Conservation (phyloP, 2,797 vertebrate genomes). For the Rhinella marina region DNA sequence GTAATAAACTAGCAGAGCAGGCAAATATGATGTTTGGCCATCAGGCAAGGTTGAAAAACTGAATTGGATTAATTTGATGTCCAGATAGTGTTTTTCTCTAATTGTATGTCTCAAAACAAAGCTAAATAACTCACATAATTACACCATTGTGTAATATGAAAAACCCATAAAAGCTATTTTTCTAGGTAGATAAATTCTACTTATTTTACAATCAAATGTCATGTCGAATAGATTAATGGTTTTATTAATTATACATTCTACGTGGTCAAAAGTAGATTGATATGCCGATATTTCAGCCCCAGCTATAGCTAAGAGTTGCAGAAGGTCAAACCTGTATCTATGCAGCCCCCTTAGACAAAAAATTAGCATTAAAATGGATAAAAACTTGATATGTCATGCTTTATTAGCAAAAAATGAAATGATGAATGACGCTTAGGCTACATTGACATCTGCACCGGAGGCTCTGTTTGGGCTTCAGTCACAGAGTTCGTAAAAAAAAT, state of each 20-base stretch:
- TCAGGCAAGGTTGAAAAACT: background rate
- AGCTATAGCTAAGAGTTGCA: background rate
- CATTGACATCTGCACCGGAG: too few species aligned
- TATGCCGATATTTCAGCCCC: background rate
- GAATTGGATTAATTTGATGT: background rate
- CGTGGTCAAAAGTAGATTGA: background rate
- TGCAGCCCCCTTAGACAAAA: background rate
- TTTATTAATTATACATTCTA: background rate
- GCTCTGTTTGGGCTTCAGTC: too few species aligned
- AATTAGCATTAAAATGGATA: background rate
- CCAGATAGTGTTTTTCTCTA: background rate
- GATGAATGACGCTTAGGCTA: background rate
- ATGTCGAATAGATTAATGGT: background rate
- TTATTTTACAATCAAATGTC: background rate
- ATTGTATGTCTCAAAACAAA: background rate
- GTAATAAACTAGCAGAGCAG: conserved; percentile 26
- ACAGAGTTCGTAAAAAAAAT: too few species aligned
- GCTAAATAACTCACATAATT: background rate
- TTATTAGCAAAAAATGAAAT: background rate
- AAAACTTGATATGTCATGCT: background rate
- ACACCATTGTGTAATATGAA: background rate
- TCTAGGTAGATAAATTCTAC: background rate
- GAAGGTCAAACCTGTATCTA: background rate
- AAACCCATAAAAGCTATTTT: background rate
- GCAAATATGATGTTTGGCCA: conserved; percentile 14